Evolutionary conservation across 2,113 vertebrate genomes (phyloP), one percentile per base, ranked within the genome.

Genomic region (Alethe castanea): DNA sequence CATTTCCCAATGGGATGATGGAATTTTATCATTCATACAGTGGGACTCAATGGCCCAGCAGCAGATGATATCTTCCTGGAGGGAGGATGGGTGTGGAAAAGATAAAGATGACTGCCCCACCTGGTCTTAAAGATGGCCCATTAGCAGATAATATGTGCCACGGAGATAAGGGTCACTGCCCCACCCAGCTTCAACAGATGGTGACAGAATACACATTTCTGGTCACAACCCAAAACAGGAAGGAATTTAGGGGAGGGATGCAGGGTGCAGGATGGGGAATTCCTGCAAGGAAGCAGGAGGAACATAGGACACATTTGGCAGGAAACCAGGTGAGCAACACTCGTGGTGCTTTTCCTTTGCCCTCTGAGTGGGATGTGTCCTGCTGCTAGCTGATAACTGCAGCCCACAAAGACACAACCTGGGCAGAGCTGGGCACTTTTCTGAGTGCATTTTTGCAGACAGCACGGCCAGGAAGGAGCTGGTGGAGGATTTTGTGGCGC

Each of bases 401-500:
- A 71, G 13, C 26, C 33, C 70, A 16, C 77, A 42, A 2, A 59
- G 52, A 4, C 28, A 11, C 3, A 23, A 6, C 7, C 19, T 8
- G 62, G 47, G 81, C 57, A 76, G 28, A 77, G n/a, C 1, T 28
- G 40, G 35, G n/a, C 8, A 0, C 28, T 92, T 57, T 3, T 2
- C 64, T 56, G 47, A 8, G 54, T 8, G 25, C 3, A 0, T 81
- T 67, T 72, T 79, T 86, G 60, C 92, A 97, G 97, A 95, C 12
- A 62, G 16, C 57, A 96, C 91, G 50, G 42, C 64, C 85, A 82
- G 48, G 71, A 97, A 96, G 19, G 86, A 31, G 40, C 81, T 97
- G 40, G 98, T 99, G 70, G 97, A 99, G 35, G 99, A 99, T 82
- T 98, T 99, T 71, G 42, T 98, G 0, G 97, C 89, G 17, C 88